Evolutionary conservation across 2,113 vertebrate genomes (phyloP).

Genomic region (Myxocyprinus asiaticus): DNA sequence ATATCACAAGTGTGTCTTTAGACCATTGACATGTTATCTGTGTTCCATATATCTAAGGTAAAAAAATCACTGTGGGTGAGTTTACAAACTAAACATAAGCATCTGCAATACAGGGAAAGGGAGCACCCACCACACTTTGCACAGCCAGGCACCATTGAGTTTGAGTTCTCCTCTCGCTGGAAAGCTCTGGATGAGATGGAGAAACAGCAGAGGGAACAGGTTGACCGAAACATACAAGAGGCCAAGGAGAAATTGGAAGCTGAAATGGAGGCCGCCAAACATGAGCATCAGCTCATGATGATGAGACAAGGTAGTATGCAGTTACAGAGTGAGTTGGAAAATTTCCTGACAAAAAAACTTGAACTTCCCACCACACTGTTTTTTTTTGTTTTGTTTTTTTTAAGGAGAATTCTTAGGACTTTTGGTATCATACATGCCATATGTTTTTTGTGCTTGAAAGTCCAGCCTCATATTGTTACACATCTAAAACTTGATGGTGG

Average conservation of each 20-base stretch:
- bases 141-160: constrained; percentile 97
- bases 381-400: too few relatives aligned
- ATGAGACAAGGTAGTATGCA: constrained; percentile 90
- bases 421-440: too few relatives aligned
- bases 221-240: constrained; percentile 91
- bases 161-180: constrained; percentile 97
- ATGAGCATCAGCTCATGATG: constrained; percentile 97
- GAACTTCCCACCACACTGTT: too few relatives aligned
- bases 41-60: neutral
- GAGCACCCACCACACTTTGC: constrained; percentile 91
- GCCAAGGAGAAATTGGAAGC: constrained; percentile 96
- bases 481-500: neutral
- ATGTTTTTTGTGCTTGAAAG: too few relatives aligned
- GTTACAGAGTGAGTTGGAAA: neutral
- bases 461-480: too few relatives aligned
- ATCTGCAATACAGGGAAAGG: constrained; percentile 80
- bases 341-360: too few relatives aligned
- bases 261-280: constrained; percentile 96
- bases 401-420: too few relatives aligned
- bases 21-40: neutral
- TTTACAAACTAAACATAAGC: neutral
- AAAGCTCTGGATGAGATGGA: constrained; percentile 97
- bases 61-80: neutral
- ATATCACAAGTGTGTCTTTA: constrained; percentile 87
- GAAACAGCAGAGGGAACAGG: constrained; percentile 92